phyloP scores from a whole-genome alignment of 2,113 vertebrate species.

The Pseudolaguvia tuberculata region DNA sequence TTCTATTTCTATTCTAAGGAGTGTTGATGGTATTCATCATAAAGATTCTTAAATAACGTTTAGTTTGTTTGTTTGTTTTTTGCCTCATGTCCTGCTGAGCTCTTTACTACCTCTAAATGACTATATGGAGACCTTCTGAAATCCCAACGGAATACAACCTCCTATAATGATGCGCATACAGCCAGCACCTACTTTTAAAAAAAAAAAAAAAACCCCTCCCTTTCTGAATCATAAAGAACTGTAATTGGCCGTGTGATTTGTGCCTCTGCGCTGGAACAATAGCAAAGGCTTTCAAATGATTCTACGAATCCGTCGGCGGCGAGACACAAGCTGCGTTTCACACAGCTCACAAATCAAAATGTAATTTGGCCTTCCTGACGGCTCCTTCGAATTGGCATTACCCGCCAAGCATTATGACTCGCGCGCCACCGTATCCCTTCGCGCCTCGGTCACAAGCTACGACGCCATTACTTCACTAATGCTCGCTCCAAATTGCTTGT shows the following conservation, averaged over 20 bases:
- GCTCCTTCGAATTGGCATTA: slow-evolving; percentile 74
- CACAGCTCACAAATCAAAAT: slow-evolving; percentile 85
- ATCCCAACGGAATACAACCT: slow-evolving; percentile 35
- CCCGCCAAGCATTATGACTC: slow-evolving; percentile 73
- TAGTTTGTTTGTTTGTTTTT: neutral
- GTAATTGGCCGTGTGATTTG: slow-evolving; percentile 53
- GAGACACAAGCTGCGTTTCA: slow-evolving; percentile 69
- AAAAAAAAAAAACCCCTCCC: slow-evolving; percentile 29
- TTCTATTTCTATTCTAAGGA: no score
- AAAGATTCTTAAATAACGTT: neutral
- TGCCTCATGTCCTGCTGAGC: neutral
- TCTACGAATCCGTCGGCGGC: slow-evolving; percentile 65
- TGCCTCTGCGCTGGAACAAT: slow-evolving; percentile 47
- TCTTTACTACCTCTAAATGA: neutral
- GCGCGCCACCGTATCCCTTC: slow-evolving; percentile 48
- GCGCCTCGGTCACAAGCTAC: slow-evolving; percentile 42
- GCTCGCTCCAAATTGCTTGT: slow-evolving; percentile 57
- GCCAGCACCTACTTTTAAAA: slow-evolving; percentile 31
- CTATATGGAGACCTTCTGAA: slow-evolving; percentile 12
- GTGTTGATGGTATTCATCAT: neutral
- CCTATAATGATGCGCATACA: slow-evolving; percentile 9
- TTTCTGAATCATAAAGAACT: slow-evolving; percentile 56
- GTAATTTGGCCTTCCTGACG: slow-evolving; percentile 79
- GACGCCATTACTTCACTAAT: slow-evolving; percentile 59
- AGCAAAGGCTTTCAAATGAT: slow-evolving; percentile 43